These are phyloP conservation scores for Phragmatobia fuliginosa DNA, from an alignment of 2,888 invertebrate species.

Conservation along the genomic window DNA sequence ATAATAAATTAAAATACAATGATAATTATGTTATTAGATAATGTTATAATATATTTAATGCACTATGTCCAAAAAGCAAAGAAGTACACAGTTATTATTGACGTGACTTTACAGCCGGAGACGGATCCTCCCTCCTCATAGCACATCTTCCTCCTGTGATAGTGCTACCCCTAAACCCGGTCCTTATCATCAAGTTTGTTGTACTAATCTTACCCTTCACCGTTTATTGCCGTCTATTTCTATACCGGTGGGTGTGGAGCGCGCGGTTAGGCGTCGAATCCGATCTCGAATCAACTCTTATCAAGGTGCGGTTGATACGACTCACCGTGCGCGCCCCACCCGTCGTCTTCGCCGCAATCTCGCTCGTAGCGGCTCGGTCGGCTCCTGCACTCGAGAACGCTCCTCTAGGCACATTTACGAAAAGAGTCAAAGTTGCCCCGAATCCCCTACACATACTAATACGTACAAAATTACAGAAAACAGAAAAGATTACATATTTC, in stretches of 20 bases:
- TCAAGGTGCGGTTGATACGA: slow-evolving; percentile 25
- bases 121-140: slow-evolving; percentile 68
- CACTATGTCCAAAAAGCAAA: slow-evolving; percentile 9
- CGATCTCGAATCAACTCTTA: slow-evolving; percentile 46
- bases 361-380: slow-evolving; percentile 73
- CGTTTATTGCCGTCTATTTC: slow-evolving; percentile 66
- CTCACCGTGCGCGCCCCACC: slow-evolving; percentile 57
- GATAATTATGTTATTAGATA: background rate
- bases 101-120: slow-evolving; percentile 75
- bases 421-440: slow-evolving; percentile 73
- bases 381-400: slow-evolving; percentile 62
- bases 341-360: slow-evolving; percentile 65
- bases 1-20: background rate
- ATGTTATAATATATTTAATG: background rate
- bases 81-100: slow-evolving; percentile 38
- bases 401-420: slow-evolving; percentile 63
- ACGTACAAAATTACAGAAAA: slow-evolving; percentile 71
- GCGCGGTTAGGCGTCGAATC: slow-evolving; percentile 60
- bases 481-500: slow-evolving; percentile 64
- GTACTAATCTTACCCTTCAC: slow-evolving; percentile 49
- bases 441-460: slow-evolving; percentile 64
- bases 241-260: slow-evolving; percentile 63
- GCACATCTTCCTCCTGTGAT: slow-evolving; percentile 76
- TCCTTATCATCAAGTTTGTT: slow-evolving; percentile 51
- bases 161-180: slow-evolving; percentile 68